Base-by-base conservation (phyloP, 2,888 invertebrate genomes). In the Osedax frankpressi region DNA sequence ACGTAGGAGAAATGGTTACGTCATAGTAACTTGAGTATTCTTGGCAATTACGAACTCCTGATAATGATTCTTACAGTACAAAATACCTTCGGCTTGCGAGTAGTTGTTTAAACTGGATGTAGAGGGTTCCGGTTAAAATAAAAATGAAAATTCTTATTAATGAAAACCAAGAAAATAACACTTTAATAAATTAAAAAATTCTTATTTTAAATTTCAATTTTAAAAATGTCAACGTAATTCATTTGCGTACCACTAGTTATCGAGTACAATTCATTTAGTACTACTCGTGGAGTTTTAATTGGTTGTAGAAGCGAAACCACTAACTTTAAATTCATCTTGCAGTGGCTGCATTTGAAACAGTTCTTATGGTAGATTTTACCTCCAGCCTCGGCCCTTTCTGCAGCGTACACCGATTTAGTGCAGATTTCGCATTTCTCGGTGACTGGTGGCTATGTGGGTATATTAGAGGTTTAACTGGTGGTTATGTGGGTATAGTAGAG, bases 1-100 rank as follows among this genome's bases (percentile, higher is more conserved):
- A 11, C 11, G 19, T 44, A 19, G 19, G 11, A 44, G 19, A 6
- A 19, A 44, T 44, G 44, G 19, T 44, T 44, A 44, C 44, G 44
- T 44, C 72, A 71, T 74, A 29, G 73, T 62, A 27, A 76, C 73
- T 68, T 84, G 84, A 0, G 82, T 79, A 74, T 84, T 84, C 76
- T 82, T 80, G 44, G 82, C 81, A 14, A 81, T 78, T 11, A 84
- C 79, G 14, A 75, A 73, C 29, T 80, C 77, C 75, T 79, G 79
- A 75, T 78, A 84, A 74, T 84, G 82, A 60, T 81, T 83, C 78
- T 82, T 82, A 77, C 84, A 84, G 78, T 80, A 83, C 26, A 84
- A 75, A n/a, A 79, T 75, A 6, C 81, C 81, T 3, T 81, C 80
- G 1, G 79, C 79, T 73, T 83, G 83, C 3, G 78, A 79, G 75